These are phyloP conservation scores for Spongilla lacustris DNA, from an alignment of 37 sponge, comb jelly and placozoan genomes.

Conservation along the genomic window DNA sequence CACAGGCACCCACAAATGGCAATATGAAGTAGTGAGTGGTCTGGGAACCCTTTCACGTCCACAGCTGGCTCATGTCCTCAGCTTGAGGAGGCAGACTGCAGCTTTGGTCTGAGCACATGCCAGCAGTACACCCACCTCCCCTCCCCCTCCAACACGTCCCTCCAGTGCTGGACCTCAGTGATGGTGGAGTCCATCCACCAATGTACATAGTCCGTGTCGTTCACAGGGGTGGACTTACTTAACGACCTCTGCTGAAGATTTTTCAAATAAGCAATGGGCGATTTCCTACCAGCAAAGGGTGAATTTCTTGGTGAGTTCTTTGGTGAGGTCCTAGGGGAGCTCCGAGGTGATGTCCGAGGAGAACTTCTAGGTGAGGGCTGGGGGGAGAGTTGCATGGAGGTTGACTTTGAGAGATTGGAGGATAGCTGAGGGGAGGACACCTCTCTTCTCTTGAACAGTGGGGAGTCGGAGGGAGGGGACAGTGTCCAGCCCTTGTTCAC, in stretches of 20 bases:
- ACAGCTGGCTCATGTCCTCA: no score
- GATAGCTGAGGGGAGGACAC: neutral
- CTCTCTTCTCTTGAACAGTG: neutral
- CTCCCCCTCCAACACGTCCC: constrained; percentile 48
- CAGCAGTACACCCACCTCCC: constrained; percentile 76
- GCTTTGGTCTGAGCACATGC: constrained; percentile 53
- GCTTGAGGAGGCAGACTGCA: constrained; percentile 33
- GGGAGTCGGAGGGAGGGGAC: neutral
- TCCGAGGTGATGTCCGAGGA: neutral
- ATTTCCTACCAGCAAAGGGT: neutral
- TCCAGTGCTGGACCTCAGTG: constrained; percentile 54
- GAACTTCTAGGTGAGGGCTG: neutral
- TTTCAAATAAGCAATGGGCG: neutral
- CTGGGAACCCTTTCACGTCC: no score
- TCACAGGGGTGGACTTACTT: neutral
- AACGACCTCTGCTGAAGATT: neutral
- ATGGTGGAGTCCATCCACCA: constrained; percentile 77
- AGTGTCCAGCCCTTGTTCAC: neutral
- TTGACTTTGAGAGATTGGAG: no score
- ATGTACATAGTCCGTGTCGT: neutral
- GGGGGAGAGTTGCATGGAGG: neutral
- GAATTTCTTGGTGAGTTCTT: neutral
- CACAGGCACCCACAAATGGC: no score
- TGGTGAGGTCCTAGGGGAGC: neutral
- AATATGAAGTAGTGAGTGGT: no score